These are phyloP conservation scores for Bradysia coprophila DNA, from an alignment of 1,140 invertebrate genomes.

Conservation along the genomic window DNA sequence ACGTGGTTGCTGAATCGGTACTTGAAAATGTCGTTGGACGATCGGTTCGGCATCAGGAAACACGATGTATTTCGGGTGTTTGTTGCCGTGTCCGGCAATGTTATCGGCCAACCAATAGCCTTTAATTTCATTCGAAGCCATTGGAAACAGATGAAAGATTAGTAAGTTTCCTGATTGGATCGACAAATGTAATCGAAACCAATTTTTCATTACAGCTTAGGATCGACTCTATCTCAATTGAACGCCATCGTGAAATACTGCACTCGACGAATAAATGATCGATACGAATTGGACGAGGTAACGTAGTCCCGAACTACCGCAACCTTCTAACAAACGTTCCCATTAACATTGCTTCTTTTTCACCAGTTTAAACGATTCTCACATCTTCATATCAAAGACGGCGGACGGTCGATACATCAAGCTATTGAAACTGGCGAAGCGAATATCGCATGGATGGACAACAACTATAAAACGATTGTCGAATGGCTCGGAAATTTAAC, in stretches of 20 bases:
- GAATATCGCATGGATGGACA: slow-evolving; percentile 64
- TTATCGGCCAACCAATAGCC: slow-evolving; percentile 50
- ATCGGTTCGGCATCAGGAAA: slow-evolving; percentile 56
- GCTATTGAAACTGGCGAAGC: slow-evolving; percentile 55
- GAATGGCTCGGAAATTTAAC: slow-evolving; percentile 42
- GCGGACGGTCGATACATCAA: slow-evolving; percentile 55
- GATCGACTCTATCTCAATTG: slow-evolving; percentile 44
- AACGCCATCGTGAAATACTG: slow-evolving; percentile 51
- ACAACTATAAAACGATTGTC: slow-evolving; percentile 49
- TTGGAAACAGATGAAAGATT: slow-evolving; percentile 45
- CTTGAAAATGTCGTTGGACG: slow-evolving; percentile 44
- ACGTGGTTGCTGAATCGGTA: slow-evolving; percentile 59
- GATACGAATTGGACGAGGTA: slow-evolving; percentile 57
- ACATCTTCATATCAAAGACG: slow-evolving; percentile 31
- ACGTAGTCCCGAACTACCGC: slow-evolving; percentile 15
- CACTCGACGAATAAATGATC: slow-evolving; percentile 48
- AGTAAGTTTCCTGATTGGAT: slow-evolving; percentile 33
- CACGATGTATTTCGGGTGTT: slow-evolving; percentile 61
- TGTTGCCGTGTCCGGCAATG: slow-evolving; percentile 43
- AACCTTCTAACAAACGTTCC: slow-evolving; percentile 21
- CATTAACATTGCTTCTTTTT: no score
- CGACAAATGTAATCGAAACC: background rate
- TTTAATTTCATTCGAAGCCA: slow-evolving; percentile 55
- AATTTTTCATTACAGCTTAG: slow-evolving; percentile 31
- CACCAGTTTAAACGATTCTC: slow-evolving; percentile 46